A percentile compares a stretch with the other conserved stretches of the same genome.
Conservation (phyloP, 2,888 invertebrate species). For the Torymus texanus region DNA sequence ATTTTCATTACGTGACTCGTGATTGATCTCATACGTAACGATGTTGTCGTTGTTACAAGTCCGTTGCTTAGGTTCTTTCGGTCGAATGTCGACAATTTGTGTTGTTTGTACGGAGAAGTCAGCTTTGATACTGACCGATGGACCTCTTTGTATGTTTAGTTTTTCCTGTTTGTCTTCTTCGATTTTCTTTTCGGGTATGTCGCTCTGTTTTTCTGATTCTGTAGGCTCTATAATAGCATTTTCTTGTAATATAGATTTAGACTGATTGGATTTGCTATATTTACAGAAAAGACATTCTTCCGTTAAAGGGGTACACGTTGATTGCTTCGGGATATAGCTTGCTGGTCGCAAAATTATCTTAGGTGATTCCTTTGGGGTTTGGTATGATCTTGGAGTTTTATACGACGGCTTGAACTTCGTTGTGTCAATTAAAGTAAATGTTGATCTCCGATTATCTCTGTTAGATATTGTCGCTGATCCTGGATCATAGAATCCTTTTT, state of each 20-base stretch:
- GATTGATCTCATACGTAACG: slow-evolving; percentile 57
- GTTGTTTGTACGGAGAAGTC: slow-evolving; percentile 55
- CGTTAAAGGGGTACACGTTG: neutral
- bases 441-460: neutral
- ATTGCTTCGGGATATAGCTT: neutral
- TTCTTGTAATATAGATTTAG: too few relatives aligned
- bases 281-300: slow-evolving; percentile 17
- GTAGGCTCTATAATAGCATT: neutral
- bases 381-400: neutral
- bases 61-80: slow-evolving; percentile 12
- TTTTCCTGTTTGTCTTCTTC: slow-evolving; percentile 27
- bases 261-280: neutral
- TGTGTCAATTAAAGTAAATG: neutral
- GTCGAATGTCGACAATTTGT: slow-evolving; percentile 59
- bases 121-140: slow-evolving; percentile 59
- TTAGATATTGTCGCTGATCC: neutral
- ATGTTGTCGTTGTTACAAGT: slow-evolving; percentile 33
- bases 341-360: too few relatives aligned
- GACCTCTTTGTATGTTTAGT: slow-evolving; percentile 57
- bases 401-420: neutral
- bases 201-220: neutral
- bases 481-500: slow-evolving; percentile 50
- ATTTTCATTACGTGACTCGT: slow-evolving; percentile 41
- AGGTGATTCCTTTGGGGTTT: too few relatives aligned
- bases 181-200: neutral